Evolutionary conservation across 2,888 invertebrate species (phyloP), one percentile per base, ranked within the genome.

Genomic region (Anthrax anthrax): DNA sequence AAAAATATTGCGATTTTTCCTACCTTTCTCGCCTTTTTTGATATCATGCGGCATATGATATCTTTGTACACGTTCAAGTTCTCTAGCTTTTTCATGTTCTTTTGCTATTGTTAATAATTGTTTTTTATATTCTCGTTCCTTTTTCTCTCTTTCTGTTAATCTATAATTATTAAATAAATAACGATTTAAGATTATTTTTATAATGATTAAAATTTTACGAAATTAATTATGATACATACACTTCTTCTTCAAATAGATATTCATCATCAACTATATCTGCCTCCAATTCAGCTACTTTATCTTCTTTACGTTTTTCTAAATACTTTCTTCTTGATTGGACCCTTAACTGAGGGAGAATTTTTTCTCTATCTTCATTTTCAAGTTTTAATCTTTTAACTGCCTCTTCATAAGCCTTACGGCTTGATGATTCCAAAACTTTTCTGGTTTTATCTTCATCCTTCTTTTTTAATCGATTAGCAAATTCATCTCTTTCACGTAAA

Each of bases 231-330:
- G 5, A 32, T 51, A 73, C 81, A 76, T 76, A 91, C 85, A 83
- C 75, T 61, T 82, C 78, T 52, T 89, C 88, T 45, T 86, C 84
- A 67, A 96, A 98, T 1, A 96, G 74, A 62, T 88, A 91, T 67
- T 96, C 94, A 71, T 98, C 98, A 67, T 99, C 98, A 41, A 80
- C 72, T 48, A 99, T 88, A 61, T 95, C 94, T 8, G 84, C 88
- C 69, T 96, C 96, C 43, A 99, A 70, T 64, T 98, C 96, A 12
- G 85, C 80, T 34, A 97, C 79, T 71, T 98, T 98, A 61, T 98
- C 97, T 48, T 86, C 90, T 67, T 95, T 94, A 40, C 98, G 76
- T 66, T 97, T 98, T 61, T 88, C 87, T 56, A 99, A 74, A 66
- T 99, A 98, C 59, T 90, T 86, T 41, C 95, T 73, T 23, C 98